Evolutionary conservation across 2,888 invertebrate species (phyloP).

Genomic region (Synanthedon vespiformis): DNA sequence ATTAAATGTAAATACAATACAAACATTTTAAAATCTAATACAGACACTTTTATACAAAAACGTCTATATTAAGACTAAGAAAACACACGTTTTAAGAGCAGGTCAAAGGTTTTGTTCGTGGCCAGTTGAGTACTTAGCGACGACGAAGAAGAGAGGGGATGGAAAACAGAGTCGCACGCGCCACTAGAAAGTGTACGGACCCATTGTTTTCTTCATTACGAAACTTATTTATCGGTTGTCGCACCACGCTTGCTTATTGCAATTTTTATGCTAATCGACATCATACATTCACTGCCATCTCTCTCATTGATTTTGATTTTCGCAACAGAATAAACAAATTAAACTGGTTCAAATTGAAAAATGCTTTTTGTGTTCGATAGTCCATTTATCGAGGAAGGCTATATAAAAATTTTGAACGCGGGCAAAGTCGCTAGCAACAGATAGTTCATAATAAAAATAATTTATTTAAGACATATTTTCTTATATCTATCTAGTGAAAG

Average conservation of each 20-base stretch:
- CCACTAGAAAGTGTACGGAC: conserved; percentile 50
- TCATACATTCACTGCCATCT: neutral
- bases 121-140: conserved; percentile 23
- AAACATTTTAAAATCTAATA: neutral
- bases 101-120: conserved; percentile 64
- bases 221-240: conserved; percentile 56
- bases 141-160: conserved; percentile 14
- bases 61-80: conserved; percentile 8
- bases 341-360: too few relatives aligned
- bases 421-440: too few relatives aligned
- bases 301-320: too few relatives aligned
- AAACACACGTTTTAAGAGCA: conserved; percentile 45
- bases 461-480: too few relatives aligned
- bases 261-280: conserved; percentile 43
- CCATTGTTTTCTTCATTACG: conserved; percentile 64
- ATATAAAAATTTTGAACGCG: too few relatives aligned
- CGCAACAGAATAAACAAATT: too few relatives aligned
- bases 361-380: too few relatives aligned
- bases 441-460: too few relatives aligned
- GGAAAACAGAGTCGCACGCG: conserved; percentile 30
- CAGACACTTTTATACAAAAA: neutral
- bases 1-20: neutral
- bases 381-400: too few relatives aligned
- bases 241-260: conserved; percentile 38
- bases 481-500: too few relatives aligned